phyloP scores from a whole-genome alignment of 1,140 invertebrate genomes.

The Contarinia nasturtii region DNA sequence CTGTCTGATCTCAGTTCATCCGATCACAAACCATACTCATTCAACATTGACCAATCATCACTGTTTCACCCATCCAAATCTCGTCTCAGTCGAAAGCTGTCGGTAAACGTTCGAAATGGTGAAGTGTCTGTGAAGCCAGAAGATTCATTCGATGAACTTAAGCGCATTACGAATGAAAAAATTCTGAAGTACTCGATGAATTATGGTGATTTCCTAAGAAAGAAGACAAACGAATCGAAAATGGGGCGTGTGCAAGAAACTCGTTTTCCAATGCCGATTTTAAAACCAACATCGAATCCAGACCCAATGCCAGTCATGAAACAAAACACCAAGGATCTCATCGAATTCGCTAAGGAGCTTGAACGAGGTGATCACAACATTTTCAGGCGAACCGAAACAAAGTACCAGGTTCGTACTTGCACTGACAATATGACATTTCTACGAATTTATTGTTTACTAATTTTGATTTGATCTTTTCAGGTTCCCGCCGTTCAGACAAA shows the following conservation, averaged over 20 bases:
- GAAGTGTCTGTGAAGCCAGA: neutral
- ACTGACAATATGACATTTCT: neutral
- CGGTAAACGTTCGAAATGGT: neutral
- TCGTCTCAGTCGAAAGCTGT: too few species aligned
- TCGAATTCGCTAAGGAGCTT: neutral
- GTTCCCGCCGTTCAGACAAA: constrained; percentile 20
- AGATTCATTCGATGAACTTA: too few species aligned
- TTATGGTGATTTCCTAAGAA: too few species aligned
- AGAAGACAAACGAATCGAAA: too few species aligned
- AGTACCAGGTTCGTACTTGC: constrained; percentile 14
- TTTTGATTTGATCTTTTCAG: constrained; percentile 5
- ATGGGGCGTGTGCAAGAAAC: too few species aligned
- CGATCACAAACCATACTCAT: constrained; percentile 10
- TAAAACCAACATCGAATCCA: too few species aligned
- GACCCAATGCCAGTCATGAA: too few species aligned
- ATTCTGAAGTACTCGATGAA: too few species aligned
- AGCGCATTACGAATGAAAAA: too few species aligned
- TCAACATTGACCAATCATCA: constrained; percentile 16
- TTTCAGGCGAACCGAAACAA: neutral
- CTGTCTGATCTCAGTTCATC: too few species aligned
- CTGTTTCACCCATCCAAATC: constrained; percentile 11
- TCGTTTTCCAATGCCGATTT: too few species aligned
- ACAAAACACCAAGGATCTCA: neutral
- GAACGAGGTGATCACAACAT: neutral
- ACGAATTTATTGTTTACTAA: neutral